Percentiles rank a stretch among this genome's conserved stretches.
phyloP scores from a whole-genome alignment of 2,113 vertebrate genomes.

The Grallaria varia region DNA sequence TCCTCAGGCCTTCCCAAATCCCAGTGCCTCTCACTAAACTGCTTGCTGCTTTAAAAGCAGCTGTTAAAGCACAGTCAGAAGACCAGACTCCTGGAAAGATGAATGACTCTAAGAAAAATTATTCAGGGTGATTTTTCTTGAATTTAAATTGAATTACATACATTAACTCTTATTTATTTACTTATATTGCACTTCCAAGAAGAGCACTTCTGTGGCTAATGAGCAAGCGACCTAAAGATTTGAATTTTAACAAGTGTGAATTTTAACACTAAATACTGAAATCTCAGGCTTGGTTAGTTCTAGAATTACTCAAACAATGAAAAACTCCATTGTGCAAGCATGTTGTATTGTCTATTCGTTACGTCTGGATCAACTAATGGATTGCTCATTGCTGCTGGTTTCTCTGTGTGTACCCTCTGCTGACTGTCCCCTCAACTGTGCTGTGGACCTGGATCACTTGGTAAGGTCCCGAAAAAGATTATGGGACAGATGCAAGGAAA shows the following conservation, averaged over 20 bases:
- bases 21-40: not conserved
- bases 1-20: not conserved
- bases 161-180: not conserved
- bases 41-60: not conserved
- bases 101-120: not conserved
- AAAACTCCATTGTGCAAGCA: not conserved
- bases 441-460: not conserved
- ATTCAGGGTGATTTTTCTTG: not conserved
- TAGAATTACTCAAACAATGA: not conserved
- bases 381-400: not conserved
- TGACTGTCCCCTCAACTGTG: not conserved
- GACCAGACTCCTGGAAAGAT: not conserved
- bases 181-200: not conserved
- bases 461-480: not conserved
- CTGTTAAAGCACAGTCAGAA: not conserved
- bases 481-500: not conserved
- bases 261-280: not conserved
- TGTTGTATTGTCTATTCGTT: not conserved
- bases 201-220: not conserved
- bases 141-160: not conserved
- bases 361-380: not conserved
- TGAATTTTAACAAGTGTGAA: not conserved
- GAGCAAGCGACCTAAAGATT: not conserved
- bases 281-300: not conserved
- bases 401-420: not conserved